Evolutionary conservation across 2,797 vertebrate species (phyloP), one percentile per base, ranked within the genome.

Genomic region (Champsocephalus esox): DNA sequence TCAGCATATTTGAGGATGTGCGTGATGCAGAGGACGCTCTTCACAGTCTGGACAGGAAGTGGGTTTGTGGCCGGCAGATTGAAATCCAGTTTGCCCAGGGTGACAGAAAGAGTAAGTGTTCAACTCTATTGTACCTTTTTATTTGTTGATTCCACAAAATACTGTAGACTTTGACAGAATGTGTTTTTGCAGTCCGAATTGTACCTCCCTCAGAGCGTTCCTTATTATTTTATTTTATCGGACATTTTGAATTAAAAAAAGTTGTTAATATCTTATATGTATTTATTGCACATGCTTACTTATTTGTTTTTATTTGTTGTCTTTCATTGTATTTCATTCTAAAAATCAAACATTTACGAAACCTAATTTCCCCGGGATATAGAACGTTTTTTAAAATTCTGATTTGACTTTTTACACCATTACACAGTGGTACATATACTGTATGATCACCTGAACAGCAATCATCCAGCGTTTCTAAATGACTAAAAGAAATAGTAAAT

Each of bases 71-170:
- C 3, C 97, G 98, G 17, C 98, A 99, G 79, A 99, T 99, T 70
- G 98, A 99, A 92, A 99, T 99, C 95, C 98, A 99, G 93, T 99
- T 99, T 81, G 98, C 98, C 11, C 97, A 99, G 86, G 98, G 98
- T 4, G 98, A 99, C 92, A 89, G 98, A 16, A 99, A 99, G 92
- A 99, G 98, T 99, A 92, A 96, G 97, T 93, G 12, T 9, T 45
- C 6, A 0, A 17, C 28, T 7, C 43, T 21, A 34, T 1, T 52
- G 21, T 19, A 51, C 28, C 5, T 46, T 21, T 43, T 1, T 52
- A 52, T 38, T 55, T 57, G 1, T 41, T 74, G 43, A 17, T 48
- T 5, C 19, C 13, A 16, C 28, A 9, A 54, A n/a, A 19, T 17
- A 21, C 7, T 14, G 34, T 28, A 2, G 5, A n/a, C 34, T 65